These are phyloP conservation scores for Prinia subflava DNA, from an alignment of 2,113 vertebrate species.

Conservation along the genomic window DNA sequence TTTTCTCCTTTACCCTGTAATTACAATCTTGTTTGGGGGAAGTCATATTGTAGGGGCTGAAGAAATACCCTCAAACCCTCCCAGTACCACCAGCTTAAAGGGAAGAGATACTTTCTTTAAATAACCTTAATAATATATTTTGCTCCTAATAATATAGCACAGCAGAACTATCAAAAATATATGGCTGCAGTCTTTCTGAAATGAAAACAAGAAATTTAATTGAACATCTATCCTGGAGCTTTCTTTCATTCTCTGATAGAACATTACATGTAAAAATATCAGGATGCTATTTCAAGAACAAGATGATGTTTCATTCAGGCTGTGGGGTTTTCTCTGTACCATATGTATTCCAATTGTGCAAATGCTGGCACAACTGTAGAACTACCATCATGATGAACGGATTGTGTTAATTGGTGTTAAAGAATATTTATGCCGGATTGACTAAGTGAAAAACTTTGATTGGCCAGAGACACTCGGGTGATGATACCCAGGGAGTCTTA, in stretches of 20 bases:
- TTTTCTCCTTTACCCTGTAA: conserved; percentile 19
- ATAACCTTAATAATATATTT: background rate
- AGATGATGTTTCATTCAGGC: background rate
- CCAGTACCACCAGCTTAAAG: background rate
- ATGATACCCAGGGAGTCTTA: conserved; percentile 17
- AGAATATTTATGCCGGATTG: conserved; percentile 59
- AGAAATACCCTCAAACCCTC: background rate
- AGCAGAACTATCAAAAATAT: background rate
- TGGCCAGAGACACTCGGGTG: conserved; percentile 48
- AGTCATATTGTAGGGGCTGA: background rate
- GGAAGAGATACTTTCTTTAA: conserved; percentile 5
- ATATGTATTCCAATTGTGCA: background rate
- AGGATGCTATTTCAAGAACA: background rate
- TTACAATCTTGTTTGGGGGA: background rate
- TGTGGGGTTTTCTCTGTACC: background rate
- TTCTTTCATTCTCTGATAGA: background rate
- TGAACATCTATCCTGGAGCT: conserved; percentile 27
- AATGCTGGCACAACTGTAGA: background rate
- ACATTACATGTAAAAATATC: background rate
- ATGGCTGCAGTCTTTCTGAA: background rate
- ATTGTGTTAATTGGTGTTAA: conserved; percentile 58
- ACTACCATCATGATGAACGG: conserved; percentile 13
- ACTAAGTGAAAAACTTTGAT: conserved; percentile 63
- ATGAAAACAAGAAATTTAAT: conserved; percentile 49
- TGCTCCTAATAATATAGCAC: background rate